These are phyloP conservation scores for Calidris pugnax DNA, from an alignment of 2,113 vertebrate species.

Conservation along the genomic window DNA sequence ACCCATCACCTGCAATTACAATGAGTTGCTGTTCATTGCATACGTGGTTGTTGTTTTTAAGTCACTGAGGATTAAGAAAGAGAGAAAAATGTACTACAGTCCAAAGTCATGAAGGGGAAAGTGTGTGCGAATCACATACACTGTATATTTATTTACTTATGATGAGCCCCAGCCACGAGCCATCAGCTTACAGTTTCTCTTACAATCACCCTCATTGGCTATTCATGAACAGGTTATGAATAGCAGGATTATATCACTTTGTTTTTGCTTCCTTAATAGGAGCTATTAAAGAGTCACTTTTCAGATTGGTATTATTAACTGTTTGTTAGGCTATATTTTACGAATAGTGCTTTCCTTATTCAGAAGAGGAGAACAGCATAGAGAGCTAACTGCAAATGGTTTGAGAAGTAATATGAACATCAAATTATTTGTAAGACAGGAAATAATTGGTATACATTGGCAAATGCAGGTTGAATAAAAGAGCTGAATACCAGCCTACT, in stretches of 20 bases:
- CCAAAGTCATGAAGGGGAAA: constrained; percentile 52
- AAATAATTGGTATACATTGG: constrained; percentile 35
- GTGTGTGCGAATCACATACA: constrained; percentile 36
- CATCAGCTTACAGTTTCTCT: constrained; percentile 66
- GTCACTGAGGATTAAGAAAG: constrained; percentile 61
- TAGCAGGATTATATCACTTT: constrained; percentile 72
- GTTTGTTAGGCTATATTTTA: constrained; percentile 42
- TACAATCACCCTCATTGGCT: constrained; percentile 69
- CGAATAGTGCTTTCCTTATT: constrained; percentile 46
- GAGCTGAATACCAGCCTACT: background rate
- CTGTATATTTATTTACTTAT: constrained; percentile 69
- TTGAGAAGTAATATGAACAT: constrained; percentile 35
- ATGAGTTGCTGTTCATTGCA: constrained; percentile 58
- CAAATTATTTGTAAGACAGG: constrained; percentile 34
- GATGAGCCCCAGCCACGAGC: constrained; percentile 56
- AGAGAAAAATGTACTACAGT: constrained; percentile 62
- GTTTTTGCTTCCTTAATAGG: constrained; percentile 69
- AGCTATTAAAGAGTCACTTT: constrained; percentile 66
- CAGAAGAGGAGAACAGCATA: background rate
- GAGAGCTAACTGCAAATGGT: constrained; percentile 17
- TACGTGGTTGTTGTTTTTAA: constrained; percentile 56
- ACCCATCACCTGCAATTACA: constrained; percentile 53
- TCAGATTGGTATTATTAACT: constrained; percentile 63
- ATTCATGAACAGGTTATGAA: constrained; percentile 69
- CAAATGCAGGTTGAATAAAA: constrained; percentile 3